Conservation (phyloP, 2,888 invertebrate genomes). For the Thysanoteuthis rhombus region DNA sequence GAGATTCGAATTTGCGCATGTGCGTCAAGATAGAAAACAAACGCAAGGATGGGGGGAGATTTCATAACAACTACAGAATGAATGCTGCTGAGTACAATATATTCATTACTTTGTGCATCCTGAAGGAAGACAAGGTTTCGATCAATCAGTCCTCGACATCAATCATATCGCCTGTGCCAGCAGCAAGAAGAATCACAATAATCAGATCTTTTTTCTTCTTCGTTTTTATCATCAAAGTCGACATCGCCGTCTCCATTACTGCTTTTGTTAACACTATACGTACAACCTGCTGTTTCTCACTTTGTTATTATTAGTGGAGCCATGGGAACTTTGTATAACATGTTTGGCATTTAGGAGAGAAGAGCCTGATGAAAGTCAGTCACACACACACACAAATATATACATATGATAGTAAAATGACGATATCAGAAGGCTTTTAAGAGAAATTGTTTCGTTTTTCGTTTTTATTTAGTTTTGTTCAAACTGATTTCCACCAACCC, state of each 20-base stretch:
- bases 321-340: not conserved
- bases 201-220: not conserved
- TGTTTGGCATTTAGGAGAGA: too few relatives aligned
- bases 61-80: not conserved
- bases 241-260: not conserved
- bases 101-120: slow-evolving; percentile 12
- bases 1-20: not conserved
- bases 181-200: not conserved
- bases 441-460: too few relatives aligned
- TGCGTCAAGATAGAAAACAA: not conserved
- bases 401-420: too few relatives aligned
- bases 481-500: too few relatives aligned
- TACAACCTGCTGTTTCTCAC: too few relatives aligned
- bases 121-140: not conserved
- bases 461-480: too few relatives aligned
- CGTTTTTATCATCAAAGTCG: not conserved
- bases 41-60: not conserved
- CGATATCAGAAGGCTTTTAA: too few relatives aligned
- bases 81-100: not conserved
- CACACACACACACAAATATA: too few relatives aligned
- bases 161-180: not conserved
- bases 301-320: too few relatives aligned
- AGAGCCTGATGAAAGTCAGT: too few relatives aligned
- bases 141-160: not conserved
- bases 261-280: not conserved